phyloP scores from a whole-genome alignment of 2,797 vertebrate genomes.

The Mergus octosetaceus region DNA sequence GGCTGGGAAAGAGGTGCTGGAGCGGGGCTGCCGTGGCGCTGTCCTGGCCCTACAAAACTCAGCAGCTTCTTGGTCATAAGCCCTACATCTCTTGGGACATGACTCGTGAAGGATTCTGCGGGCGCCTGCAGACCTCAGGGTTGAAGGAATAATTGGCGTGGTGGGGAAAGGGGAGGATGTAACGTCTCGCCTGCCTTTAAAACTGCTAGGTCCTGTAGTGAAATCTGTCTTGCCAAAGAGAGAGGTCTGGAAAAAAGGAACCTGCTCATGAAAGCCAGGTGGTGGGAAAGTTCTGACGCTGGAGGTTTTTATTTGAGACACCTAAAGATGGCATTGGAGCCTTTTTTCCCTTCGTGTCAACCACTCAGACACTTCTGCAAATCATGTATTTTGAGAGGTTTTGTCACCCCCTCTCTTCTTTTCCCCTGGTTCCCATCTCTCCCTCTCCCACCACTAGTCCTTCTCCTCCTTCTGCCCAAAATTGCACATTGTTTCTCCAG shows the following conservation, averaged over 20 bases:
- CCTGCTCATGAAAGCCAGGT: not conserved
- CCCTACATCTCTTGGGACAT: no score
- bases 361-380: not conserved
- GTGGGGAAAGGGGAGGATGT: not conserved
- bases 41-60: not conserved
- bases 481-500: not conserved
- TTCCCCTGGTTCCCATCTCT: not conserved
- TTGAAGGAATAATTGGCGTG: not conserved
- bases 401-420: not conserved
- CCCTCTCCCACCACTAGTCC: not conserved
- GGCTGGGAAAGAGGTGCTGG: no score
- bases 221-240: not conserved
- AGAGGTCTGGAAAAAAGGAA: not conserved
- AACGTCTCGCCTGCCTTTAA: not conserved
- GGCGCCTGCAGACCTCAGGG: not conserved
- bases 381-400: not conserved
- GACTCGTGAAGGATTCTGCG: not conserved
- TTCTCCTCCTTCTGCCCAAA: not conserved
- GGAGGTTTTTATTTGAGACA: not conserved
- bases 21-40: rapidly evolving
- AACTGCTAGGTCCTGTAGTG: no score
- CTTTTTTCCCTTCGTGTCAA: not conserved
- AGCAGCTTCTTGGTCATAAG: not conserved
- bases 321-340: not conserved
- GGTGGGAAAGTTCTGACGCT: not conserved